phyloP scores from a whole-genome alignment of 2,797 vertebrate species.

The Gallinago solitaria region DNA sequence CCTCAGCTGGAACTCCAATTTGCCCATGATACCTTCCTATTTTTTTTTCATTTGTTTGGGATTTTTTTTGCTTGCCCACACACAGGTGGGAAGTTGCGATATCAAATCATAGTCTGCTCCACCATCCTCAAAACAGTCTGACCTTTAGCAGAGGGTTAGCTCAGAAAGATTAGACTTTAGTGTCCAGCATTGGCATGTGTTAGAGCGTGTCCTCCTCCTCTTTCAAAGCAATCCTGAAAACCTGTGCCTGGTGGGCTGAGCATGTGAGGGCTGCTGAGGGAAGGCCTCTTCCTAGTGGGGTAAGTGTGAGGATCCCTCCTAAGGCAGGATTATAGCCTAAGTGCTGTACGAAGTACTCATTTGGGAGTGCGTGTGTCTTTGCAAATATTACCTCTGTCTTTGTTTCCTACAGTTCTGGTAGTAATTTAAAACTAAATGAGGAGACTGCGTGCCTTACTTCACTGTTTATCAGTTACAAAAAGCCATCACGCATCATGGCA shows the following conservation, averaged over 20 bases:
- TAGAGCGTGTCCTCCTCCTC: accelerated
- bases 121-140: not conserved
- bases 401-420: not conserved
- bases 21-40: not conserved
- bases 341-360: not conserved
- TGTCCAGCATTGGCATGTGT: not conserved
- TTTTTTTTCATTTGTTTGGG: not conserved
- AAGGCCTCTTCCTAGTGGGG: not conserved
- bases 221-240: not conserved
- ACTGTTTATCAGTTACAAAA: not conserved
- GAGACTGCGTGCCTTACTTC: not conserved
- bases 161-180: not conserved
- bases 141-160: not conserved
- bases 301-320: not conserved
- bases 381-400: not conserved
- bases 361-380: not conserved
- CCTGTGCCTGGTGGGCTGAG: not conserved
- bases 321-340: not conserved
- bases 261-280: not conserved
- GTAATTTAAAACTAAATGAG: not conserved
- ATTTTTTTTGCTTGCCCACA: not conserved
- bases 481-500: not conserved
- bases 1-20: not conserved
- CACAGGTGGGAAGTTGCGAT: not conserved
- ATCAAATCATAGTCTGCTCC: not conserved